Conservation (phyloP, 2,888 invertebrate genomes). For the Diaphora mendica region DNA sequence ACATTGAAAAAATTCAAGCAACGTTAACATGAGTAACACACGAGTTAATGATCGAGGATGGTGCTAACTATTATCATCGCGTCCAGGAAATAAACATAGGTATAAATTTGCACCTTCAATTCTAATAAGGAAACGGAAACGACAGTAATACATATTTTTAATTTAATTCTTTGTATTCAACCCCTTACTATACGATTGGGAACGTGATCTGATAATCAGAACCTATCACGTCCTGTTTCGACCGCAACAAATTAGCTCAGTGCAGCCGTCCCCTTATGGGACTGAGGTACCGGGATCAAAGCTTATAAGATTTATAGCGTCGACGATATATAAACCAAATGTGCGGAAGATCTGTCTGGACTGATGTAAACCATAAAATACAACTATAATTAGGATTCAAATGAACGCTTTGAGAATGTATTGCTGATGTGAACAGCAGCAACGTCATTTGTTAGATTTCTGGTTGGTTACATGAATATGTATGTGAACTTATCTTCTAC, state of each 20-base stretch:
- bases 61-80: neutral
- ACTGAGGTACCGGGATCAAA: slow-evolving; percentile 58
- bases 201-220: neutral
- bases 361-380: slow-evolving; percentile 64
- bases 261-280: slow-evolving; percentile 14
- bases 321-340: slow-evolving; percentile 70
- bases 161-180: neutral
- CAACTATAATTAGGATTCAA: slow-evolving; percentile 50
- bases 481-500: no score
- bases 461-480: neutral
- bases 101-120: neutral
- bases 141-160: neutral
- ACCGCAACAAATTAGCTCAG: slow-evolving; percentile 12
- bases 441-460: slow-evolving; percentile 41
- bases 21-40: no score
- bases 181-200: neutral
- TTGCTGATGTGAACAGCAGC: slow-evolving; percentile 30
- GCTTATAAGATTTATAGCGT: slow-evolving; percentile 67
- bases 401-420: slow-evolving; percentile 47
- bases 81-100: neutral
- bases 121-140: neutral
- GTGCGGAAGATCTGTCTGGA: slow-evolving; percentile 63
- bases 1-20: no score
- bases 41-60: no score
- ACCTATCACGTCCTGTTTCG: neutral